Evolutionary conservation across 1,140 invertebrate genomes (phyloP).

Genomic region (Drosophila carrolli): DNA sequence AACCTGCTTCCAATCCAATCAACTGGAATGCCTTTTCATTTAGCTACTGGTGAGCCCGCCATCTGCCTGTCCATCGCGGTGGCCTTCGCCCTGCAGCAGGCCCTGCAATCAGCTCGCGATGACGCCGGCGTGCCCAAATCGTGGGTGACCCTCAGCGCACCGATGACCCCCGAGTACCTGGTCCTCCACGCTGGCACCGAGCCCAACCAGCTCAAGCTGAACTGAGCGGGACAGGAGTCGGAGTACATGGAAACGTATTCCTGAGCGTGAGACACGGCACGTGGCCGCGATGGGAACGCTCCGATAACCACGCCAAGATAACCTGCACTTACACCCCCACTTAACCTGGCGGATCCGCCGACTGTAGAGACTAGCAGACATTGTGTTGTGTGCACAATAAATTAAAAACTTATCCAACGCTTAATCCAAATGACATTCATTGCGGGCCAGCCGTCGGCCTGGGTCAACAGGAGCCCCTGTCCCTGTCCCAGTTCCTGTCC

Average conservation of each 20-base stretch:
- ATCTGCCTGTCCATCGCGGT: constrained; percentile 88
- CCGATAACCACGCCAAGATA: constrained; percentile 59
- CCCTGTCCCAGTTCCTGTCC: constrained; percentile 14
- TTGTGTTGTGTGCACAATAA: constrained; percentile 73
- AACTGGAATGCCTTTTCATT: constrained; percentile 67
- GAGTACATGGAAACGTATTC: not conserved
- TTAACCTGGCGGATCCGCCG: constrained; percentile 25
- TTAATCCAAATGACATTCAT: constrained; percentile 79
- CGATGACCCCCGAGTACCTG: constrained; percentile 85
- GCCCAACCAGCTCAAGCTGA: constrained; percentile 59
- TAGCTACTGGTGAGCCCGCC: constrained; percentile 90
- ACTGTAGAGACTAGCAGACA: constrained; percentile 23
- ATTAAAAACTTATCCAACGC: constrained; percentile 77
- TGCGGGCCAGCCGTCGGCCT: constrained; percentile 48
- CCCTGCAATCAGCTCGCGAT: constrained; percentile 88
- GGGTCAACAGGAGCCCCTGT: constrained; percentile 36
- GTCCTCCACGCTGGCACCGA: constrained; percentile 79
- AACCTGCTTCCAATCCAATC: not conserved
- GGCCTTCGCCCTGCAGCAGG: constrained; percentile 90
- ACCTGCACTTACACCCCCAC: constrained; percentile 44
- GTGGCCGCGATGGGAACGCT: constrained; percentile 54
- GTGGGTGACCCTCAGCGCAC: constrained; percentile 85
- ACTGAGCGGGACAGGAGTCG: constrained; percentile 23
- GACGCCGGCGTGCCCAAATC: constrained; percentile 86
- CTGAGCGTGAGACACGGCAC: constrained; percentile 60